Conservation (phyloP, 2,797 vertebrate species). For the Psittacula derbiana region DNA sequence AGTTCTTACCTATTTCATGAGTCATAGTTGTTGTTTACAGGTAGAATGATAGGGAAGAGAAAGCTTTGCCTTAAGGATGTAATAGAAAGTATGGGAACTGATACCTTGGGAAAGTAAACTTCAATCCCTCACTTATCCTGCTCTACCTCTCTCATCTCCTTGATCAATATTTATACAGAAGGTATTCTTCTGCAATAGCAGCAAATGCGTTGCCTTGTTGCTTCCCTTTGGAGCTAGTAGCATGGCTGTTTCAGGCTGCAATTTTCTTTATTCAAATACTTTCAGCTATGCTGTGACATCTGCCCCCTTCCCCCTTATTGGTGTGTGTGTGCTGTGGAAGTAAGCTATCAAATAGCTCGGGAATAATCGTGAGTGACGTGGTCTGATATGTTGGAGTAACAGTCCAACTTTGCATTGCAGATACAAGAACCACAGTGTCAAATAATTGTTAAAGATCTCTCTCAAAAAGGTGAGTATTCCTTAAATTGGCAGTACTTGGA, state of each 20-base stretch:
- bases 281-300: neutral
- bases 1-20: neutral
- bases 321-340: neutral
- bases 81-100: neutral
- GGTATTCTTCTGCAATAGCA: neutral
- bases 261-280: neutral
- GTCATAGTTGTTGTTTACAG: neutral
- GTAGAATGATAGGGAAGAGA: neutral
- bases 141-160: neutral
- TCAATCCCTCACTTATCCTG: neutral
- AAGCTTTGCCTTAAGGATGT: neutral
- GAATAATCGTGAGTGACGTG: neutral
- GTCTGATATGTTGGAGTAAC: neutral
- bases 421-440: neutral
- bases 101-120: neutral
- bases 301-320: neutral
- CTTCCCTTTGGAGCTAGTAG: neutral
- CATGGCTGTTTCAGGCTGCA: neutral
- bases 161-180: neutral
- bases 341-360: neutral
- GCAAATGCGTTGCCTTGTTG: neutral
- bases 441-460: slow-evolving; percentile 17
- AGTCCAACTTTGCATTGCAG: slow-evolving; percentile 8
- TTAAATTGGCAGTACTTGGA: neutral
- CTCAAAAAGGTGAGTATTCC: slow-evolving; percentile 18